A percentile compares a stretch with the other conserved stretches of the same genome.
Conservation (phyloP, 1,140 invertebrate species). For the Drosophila oshimai region DNA sequence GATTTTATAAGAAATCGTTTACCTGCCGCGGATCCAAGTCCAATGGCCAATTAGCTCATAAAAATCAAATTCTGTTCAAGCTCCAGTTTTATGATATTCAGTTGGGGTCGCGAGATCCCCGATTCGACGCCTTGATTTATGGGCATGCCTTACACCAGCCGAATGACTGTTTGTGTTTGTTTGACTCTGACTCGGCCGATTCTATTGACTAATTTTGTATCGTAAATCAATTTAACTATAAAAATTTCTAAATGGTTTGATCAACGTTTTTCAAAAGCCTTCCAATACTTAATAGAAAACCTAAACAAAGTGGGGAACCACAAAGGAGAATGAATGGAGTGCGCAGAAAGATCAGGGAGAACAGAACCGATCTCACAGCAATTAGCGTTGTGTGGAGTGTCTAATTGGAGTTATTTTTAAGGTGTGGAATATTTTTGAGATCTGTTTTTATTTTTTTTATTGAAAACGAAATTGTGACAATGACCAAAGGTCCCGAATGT, state of each 20-base stretch:
- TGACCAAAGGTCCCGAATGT: too few relatives aligned
- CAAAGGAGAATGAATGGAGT: not conserved
- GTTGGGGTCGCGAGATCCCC: constrained; percentile 26
- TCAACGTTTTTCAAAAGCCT: constrained; percentile 30
- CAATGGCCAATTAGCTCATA: constrained; percentile 72
- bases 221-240: constrained; percentile 77
- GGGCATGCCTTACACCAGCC: constrained; percentile 12
- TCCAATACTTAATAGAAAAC: constrained; percentile 46
- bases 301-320: constrained; percentile 28
- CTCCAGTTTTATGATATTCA: constrained; percentile 61
- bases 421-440: not conserved
- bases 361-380: constrained; percentile 46
- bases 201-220: constrained; percentile 73
- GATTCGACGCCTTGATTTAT: constrained; percentile 66
- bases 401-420: not conserved
- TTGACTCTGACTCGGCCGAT: constrained; percentile 21
- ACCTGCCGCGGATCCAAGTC: constrained; percentile 31
- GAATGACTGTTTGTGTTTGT: constrained; percentile 12
- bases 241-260: constrained; percentile 50
- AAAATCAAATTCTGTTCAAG: constrained; percentile 74
- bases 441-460: not conserved
- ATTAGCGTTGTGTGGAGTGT: constrained; percentile 48
- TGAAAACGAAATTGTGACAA: not conserved
- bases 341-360: not conserved
- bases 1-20: constrained; percentile 38